A percentile compares a stretch with the other conserved stretches of the same genome.
phyloP scores from a whole-genome alignment of 2,797 vertebrate genomes.

The Silurus lanzhouensis region DNA sequence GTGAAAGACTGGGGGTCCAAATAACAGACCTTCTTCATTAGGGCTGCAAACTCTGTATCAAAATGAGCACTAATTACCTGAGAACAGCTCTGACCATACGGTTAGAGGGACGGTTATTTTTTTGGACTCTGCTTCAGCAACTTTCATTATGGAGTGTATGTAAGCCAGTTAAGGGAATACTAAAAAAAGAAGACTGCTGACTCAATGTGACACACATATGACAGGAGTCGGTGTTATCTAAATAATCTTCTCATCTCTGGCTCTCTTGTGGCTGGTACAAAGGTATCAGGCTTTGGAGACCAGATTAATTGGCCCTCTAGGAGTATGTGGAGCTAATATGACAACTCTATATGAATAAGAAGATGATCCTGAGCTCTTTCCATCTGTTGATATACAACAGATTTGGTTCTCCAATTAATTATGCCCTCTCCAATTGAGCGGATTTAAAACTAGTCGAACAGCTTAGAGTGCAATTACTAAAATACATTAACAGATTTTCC shows the following conservation, averaged over 20 bases:
- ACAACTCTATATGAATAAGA: constrained; percentile 69
- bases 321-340: constrained; percentile 64
- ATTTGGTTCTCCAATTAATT: not conserved
- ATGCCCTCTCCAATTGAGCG: not conserved
- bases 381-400: not conserved
- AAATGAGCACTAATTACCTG: constrained; percentile 88
- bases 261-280: constrained; percentile 69
- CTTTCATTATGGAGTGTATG: not conserved
- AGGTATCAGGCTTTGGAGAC: constrained; percentile 66
- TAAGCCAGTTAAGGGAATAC: not conserved
- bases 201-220: constrained; percentile 16
- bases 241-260: constrained; percentile 26
- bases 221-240: not conserved
- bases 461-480: not conserved
- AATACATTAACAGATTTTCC: not conserved
- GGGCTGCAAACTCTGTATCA: constrained; percentile 76
- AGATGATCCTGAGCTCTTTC: constrained; percentile 68
- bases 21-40: constrained; percentile 86
- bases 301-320: constrained; percentile 77
- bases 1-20: constrained; percentile 71
- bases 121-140: not conserved
- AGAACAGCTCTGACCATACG: constrained; percentile 74
- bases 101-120: not conserved
- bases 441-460: not conserved
- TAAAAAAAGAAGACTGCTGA: not conserved